Percentiles rank a stretch among this genome's conserved stretches.
phyloP scores from a whole-genome alignment of 64 coral and sea anemone species.

The Stichodactyla mertensii region DNA sequence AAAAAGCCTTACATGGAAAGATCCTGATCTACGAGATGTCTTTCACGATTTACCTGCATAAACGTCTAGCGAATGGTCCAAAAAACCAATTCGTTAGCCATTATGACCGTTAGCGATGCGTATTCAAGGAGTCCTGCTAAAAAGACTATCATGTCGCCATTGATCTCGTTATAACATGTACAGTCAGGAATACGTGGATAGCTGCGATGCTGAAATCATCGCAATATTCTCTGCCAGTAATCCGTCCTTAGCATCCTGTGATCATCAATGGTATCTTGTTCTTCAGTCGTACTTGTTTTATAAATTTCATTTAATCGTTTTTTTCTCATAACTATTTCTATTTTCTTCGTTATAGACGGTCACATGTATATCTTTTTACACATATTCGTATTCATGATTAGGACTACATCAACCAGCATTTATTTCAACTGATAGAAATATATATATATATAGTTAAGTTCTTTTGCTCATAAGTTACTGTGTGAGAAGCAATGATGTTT shows the following conservation, averaged over 20 bases:
- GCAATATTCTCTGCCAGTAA: not conserved
- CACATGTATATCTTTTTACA: not conserved
- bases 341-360: not conserved
- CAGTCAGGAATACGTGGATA: not conserved
- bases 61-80: no score
- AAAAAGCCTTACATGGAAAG: not conserved
- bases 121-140: not conserved
- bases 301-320: not conserved
- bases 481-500: not conserved
- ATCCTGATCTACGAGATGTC: no score
- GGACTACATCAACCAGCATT: no score
- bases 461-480: not conserved
- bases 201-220: not conserved
- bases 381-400: not conserved
- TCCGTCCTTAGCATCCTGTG: not conserved
- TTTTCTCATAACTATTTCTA: not conserved
- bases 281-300: no score
- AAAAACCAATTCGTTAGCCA: no score
- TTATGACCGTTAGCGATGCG: no score
- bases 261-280: not conserved
- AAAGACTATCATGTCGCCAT: not conserved
- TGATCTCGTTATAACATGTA: slow-evolving; percentile 10
- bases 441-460: no score
- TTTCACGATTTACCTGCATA: no score
- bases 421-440: no score